A percentile compares a stretch with the other conserved stretches of the same genome.
phyloP scores from a whole-genome alignment of 2,797 vertebrate species.

The Hybognathus amarus region DNA sequence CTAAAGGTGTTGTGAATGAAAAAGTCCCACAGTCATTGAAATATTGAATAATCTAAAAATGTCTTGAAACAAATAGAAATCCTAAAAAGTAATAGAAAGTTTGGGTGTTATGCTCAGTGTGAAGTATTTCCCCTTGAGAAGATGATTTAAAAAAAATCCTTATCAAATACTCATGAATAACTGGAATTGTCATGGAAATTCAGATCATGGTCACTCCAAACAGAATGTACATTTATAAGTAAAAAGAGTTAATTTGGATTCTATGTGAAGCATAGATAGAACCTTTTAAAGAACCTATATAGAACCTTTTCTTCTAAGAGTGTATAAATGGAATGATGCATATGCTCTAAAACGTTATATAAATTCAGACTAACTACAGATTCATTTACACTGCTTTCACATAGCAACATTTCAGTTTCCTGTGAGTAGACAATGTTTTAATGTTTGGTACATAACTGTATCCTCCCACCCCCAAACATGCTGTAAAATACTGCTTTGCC shows the following conservation, averaged over 20 bases:
- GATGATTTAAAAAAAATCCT: not conserved
- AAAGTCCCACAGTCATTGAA: not conserved
- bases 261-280: too few relatives aligned
- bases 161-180: not conserved
- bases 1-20: not conserved
- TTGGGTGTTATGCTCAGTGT: not conserved
- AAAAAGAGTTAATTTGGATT: too few relatives aligned
- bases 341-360: not conserved
- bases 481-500: conserved; percentile 7
- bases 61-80: not conserved
- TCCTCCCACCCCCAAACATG: not conserved
- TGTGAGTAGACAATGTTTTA: not conserved
- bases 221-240: not conserved
- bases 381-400: not conserved
- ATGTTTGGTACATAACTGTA: not conserved
- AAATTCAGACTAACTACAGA: not conserved
- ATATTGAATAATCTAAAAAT: not conserved
- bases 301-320: too few relatives aligned
- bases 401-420: not conserved
- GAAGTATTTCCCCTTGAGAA: not conserved
- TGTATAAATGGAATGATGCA: not conserved
- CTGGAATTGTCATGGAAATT: not conserved
- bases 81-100: not conserved
- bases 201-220: too few relatives aligned
- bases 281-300: too few relatives aligned